Percentiles rank a stretch among this genome's conserved stretches.
Conservation (phyloP, 1,140 invertebrate genomes). For the Thrips palmi region DNA sequence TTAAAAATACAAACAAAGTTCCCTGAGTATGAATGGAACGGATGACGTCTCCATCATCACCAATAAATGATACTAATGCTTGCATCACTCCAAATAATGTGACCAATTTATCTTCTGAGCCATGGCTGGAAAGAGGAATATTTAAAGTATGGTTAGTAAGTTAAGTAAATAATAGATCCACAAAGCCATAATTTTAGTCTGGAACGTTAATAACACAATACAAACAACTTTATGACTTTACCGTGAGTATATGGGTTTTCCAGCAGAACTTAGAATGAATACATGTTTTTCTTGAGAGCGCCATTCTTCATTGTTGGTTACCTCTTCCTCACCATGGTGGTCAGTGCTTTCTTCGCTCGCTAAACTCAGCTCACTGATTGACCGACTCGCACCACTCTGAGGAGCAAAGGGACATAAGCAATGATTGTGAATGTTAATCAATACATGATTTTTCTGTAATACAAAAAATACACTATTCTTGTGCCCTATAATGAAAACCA, state of each 20-base stretch:
- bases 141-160: neutral
- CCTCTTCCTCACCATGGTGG: slow-evolving; percentile 31
- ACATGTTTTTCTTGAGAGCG: slow-evolving; percentile 73
- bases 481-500: no score
- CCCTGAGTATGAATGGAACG: slow-evolving; percentile 69
- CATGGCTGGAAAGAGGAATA: slow-evolving; percentile 38
- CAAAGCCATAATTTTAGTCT: neutral
- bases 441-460: no score
- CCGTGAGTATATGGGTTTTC: slow-evolving; percentile 91
- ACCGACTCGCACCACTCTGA: no score
- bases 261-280: slow-evolving; percentile 85
- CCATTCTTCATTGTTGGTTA: slow-evolving; percentile 46
- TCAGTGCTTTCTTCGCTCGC: no score
- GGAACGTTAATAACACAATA: neutral
- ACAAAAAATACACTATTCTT: no score
- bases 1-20: slow-evolving; percentile 74
- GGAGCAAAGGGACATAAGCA: no score
- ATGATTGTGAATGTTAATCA: no score
- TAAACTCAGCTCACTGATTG: no score
- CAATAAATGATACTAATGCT: slow-evolving; percentile 81
- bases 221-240: no score
- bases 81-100: slow-evolving; percentile 91
- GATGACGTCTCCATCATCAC: slow-evolving; percentile 64
- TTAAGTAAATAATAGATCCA: slow-evolving; percentile 9
- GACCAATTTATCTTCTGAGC: slow-evolving; percentile 85